Percentiles rank a stretch among this genome's conserved stretches.
These are phyloP conservation scores for Forbesichthys papilliferus DNA, from an alignment of 2,113 vertebrate genomes.

Conservation along the genomic window DNA sequence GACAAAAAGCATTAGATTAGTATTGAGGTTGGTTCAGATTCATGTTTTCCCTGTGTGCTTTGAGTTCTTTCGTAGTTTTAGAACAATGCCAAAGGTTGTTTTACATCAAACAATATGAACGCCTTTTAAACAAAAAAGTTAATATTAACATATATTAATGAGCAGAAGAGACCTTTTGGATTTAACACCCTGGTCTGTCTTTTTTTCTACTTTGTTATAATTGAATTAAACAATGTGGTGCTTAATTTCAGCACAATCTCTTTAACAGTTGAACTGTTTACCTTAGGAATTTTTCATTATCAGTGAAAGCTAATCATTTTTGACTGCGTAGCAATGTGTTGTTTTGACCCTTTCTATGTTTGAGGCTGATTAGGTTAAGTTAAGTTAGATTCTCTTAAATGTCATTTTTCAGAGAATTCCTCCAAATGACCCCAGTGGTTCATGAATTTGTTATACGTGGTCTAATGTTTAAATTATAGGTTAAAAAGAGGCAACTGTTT, in stretches of 20 bases:
- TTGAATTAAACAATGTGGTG: slow-evolving; percentile 7
- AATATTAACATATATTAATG: slow-evolving; percentile 14
- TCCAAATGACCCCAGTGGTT: slow-evolving; percentile 50
- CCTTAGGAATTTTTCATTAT: slow-evolving; percentile 24
- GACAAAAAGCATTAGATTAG: not conserved
- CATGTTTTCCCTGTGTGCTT: slow-evolving; percentile 30
- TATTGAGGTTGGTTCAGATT: slow-evolving; percentile 12
- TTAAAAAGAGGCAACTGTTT: slow-evolving; percentile 5
- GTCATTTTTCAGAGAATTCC: slow-evolving; percentile 4
- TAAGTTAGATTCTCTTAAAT: slow-evolving; percentile 7
- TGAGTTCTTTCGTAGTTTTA: slow-evolving; percentile 30
- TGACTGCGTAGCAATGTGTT: slow-evolving; percentile 12
- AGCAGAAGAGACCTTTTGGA: slow-evolving; percentile 18
- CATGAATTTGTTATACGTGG: slow-evolving; percentile 20
- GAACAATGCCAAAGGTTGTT: slow-evolving; percentile 72
- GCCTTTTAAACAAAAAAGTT: slow-evolving; percentile 41
- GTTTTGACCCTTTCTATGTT: slow-evolving; percentile 14
- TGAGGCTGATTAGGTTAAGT: slow-evolving; percentile 15
- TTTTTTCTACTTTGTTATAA: slow-evolving; percentile 30
- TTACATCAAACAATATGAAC: slow-evolving; percentile 14
- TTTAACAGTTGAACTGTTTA: slow-evolving; percentile 73
- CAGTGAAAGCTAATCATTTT: slow-evolving; percentile 22
- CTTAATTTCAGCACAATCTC: slow-evolving; percentile 37
- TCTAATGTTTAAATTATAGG: not conserved
- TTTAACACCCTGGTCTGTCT: slow-evolving; percentile 18